Base-by-base conservation (phyloP, 2,797 vertebrate species). In the Antrozous pallidus region DNA sequence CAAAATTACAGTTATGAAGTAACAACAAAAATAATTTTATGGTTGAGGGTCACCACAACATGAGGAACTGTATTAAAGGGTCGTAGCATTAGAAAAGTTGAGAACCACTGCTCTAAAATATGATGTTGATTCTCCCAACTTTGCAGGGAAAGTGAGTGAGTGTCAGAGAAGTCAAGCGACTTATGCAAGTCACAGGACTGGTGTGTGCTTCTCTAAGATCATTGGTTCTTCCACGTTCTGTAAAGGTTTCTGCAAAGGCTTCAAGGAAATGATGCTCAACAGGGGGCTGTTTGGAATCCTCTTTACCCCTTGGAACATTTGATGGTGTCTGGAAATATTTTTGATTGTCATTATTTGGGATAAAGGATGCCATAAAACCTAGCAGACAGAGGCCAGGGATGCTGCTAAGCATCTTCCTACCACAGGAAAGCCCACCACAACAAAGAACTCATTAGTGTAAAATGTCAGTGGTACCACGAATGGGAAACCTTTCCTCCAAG, bases 401-500 rank as follows among this genome's bases (percentile, higher is more conserved):
- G 33, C 20, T 36, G 22, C 16, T 56, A 40, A 65, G 14, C 13
- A 3, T 33, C n/a, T 22, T 16, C n/a, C 4, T 12, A 11, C 2
- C 4, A n/a, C n/a, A 75, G 13, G 8, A 83, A 1, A 45, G 1
- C 2, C 4, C 22, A 16, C 5, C 24, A 51, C 17, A 16, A n/a
- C 12, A 51, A 11, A 80, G n/a, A 80, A 54, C 20, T 22, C n/a
- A 17, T 40, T 10, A 1, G 8, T 3, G 16, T 18, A 42, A 65
- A 47, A 78, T 8, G 3, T 22, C 38, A 26, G 8, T 13, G 77
- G n/a, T 36, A 5, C 12, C 24, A 2, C 17, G 1, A 0, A 1
- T 1, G 6, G 6, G 61, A 87, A 88, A 63, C 3, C 8, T 22
- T 85, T 40, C 22, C 36, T 26, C 10, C 20, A 78, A 77, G 28